phyloP scores from a whole-genome alignment of 2,797 vertebrate genomes.

The Bradypodion ventrale region DNA sequence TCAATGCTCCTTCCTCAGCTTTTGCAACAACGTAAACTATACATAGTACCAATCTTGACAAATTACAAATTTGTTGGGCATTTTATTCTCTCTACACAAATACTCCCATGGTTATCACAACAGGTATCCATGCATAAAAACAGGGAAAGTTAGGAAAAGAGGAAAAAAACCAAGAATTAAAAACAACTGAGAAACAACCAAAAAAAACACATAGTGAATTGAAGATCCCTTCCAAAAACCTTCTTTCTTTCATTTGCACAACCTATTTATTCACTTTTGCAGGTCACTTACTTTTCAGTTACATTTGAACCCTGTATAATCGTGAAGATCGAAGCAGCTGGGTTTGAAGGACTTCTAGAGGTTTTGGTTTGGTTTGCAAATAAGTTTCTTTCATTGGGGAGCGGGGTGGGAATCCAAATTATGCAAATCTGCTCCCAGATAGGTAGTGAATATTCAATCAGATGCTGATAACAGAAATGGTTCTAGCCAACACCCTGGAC shows the following conservation, averaged over 20 bases:
- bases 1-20: conserved; percentile 53
- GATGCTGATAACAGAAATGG: conserved; percentile 88
- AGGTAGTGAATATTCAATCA: conserved; percentile 88
- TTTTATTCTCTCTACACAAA: conserved; percentile 67
- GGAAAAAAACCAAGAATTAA: conserved; percentile 72
- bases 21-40: conserved; percentile 46
- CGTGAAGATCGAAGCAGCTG: conserved; percentile 70
- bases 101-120: conserved; percentile 58
- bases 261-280: conserved; percentile 81
- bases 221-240: conserved; percentile 85
- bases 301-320: conserved; percentile 78
- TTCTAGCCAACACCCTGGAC: conserved; percentile 86
- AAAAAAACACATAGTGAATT: conserved; percentile 87
- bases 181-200: conserved; percentile 83
- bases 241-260: conserved; percentile 87
- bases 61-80: conserved; percentile 80
- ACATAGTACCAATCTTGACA: conserved; percentile 50
- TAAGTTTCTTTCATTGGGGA: conserved; percentile 86
- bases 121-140: conserved; percentile 75
- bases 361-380: conserved; percentile 80
- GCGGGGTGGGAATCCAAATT: conserved; percentile 84
- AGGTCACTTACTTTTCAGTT: conserved; percentile 82
- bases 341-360: conserved; percentile 72
- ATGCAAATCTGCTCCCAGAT: conserved; percentile 91
- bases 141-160: conserved; percentile 76